Evolutionary conservation across 1,140 invertebrate species (phyloP).

Genomic region (Drosophila saltans): DNA sequence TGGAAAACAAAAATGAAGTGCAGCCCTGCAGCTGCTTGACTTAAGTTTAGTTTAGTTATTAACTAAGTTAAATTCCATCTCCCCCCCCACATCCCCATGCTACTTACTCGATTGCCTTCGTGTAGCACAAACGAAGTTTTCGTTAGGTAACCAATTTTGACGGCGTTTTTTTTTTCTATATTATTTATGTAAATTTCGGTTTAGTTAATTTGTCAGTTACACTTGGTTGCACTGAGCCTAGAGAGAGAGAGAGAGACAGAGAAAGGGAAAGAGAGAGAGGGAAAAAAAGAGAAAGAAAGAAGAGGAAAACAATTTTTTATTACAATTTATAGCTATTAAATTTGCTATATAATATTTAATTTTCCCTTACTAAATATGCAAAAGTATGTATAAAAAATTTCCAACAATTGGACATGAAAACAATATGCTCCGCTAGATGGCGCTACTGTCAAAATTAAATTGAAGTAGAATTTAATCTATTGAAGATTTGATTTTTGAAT

Average conservation of each 20-base stretch:
- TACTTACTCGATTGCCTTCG: slow-evolving; percentile 74
- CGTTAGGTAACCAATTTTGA: slow-evolving; percentile 83
- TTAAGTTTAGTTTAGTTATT: not conserved
- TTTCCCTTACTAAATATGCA: too few species aligned
- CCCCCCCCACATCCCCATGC: not conserved
- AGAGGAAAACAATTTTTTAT: slow-evolving; percentile 9
- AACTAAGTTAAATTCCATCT: not conserved
- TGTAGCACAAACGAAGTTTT: slow-evolving; percentile 81
- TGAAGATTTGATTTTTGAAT: too few species aligned
- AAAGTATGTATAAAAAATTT: too few species aligned
- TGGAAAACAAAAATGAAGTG: too few species aligned
- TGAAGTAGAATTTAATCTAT: too few species aligned
- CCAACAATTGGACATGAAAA: too few species aligned
- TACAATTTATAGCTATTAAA: slow-evolving; percentile 13
- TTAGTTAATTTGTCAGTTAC: slow-evolving; percentile 34
- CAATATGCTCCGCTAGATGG: too few species aligned
- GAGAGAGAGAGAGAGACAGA: slow-evolving; percentile 7
- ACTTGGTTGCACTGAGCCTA: slow-evolving; percentile 42
- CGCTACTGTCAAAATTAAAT: too few species aligned
- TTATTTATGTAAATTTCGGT: slow-evolving; percentile 36
- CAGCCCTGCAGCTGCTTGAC: not conserved
- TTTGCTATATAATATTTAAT: slow-evolving; percentile 10
- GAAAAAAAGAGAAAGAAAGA: slow-evolving; percentile 10
- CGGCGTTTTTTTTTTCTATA: slow-evolving; percentile 65
- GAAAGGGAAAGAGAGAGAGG: slow-evolving; percentile 17